Evolutionary conservation across 2,797 vertebrate species (phyloP), one percentile per base, ranked within the genome.

Genomic region (Diglossa cyanea): DNA sequence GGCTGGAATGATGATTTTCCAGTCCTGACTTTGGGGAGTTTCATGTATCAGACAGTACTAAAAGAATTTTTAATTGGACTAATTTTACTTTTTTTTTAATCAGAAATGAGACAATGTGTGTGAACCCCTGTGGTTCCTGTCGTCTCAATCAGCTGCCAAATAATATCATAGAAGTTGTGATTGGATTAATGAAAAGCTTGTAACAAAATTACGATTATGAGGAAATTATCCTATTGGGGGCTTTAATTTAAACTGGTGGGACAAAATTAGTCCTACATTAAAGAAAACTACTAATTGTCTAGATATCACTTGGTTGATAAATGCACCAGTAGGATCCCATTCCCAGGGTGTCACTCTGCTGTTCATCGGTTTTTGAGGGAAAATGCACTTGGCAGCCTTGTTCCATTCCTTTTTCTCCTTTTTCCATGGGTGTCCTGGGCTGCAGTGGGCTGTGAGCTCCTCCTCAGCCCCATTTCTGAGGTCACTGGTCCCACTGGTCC

Each of bases 161-260:
- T 91, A 97, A 96, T 91, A 95, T 97, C 95, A 92, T 37, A 90
- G 91, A 95, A 97, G 78, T 97, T 97, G 88, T 95, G 92, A 97
- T 88, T 97, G 95, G 93, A 97, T 97, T 97, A 98, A 97, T 98
- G 97, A 97, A 98, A 97, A 97, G 80, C 95, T 95, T 96, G 94
- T 97, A 97, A 95, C 90, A 97, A 97, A 97, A 98, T 97, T 93
- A 97, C 74, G 80, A 72, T 93, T 94, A 79, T 73, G 88, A 97
- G 93, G 76, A 95, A 97, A 96, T 94, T 75, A 97, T 96, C 58
- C 96, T 97, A 79, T 95, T 66, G 91, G 96, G 92, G 94, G 86
- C 82, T 95, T 94, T 93, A 87, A 55, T 97, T 97, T 96, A 93
- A 97, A 86, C 83, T 89, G 76, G 80, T 84, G 91, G 94, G 92